phyloP scores from a whole-genome alignment of 2,888 invertebrate species.

The Lepidocyrtinus sp. region DNA sequence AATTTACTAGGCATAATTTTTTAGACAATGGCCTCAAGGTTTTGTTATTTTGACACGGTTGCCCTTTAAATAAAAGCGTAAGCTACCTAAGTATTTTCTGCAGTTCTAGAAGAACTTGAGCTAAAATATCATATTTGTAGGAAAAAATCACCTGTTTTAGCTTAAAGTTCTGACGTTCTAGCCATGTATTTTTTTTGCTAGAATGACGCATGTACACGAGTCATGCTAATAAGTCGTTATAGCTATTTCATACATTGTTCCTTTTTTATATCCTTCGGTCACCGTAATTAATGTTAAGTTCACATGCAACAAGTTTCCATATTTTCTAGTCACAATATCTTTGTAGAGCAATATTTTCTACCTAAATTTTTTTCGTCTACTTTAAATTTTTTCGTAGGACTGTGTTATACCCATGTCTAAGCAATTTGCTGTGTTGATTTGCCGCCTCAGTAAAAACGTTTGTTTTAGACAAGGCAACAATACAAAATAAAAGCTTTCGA shows the following conservation, averaged over 20 bases:
- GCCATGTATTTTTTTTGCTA: not conserved
- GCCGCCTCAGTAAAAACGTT: too few relatives aligned
- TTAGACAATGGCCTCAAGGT: not conserved
- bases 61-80: too few relatives aligned
- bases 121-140: too few relatives aligned
- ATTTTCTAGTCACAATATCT: not conserved
- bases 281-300: conserved; percentile 52
- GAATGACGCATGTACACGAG: not conserved
- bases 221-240: not conserved
- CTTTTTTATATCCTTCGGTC: conserved; percentile 17
- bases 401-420: not conserved
- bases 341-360: not conserved
- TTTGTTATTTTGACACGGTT: not conserved
- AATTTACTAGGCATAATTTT: too few relatives aligned
- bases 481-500: too few relatives aligned
- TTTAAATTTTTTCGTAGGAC: not conserved
- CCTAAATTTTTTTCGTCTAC: not conserved
- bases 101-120: too few relatives aligned
- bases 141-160: too few relatives aligned
- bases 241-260: not conserved
- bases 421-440: not conserved
- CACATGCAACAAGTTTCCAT: conserved; percentile 50
- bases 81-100: too few relatives aligned
- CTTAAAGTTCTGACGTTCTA: not conserved
- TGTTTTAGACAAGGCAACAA: too few relatives aligned